Evolutionary conservation across 92 coral and sea anemone species (phyloP), one percentile per base, ranked within the genome.

Genomic region (Zoanthus sansibaricus): DNA sequence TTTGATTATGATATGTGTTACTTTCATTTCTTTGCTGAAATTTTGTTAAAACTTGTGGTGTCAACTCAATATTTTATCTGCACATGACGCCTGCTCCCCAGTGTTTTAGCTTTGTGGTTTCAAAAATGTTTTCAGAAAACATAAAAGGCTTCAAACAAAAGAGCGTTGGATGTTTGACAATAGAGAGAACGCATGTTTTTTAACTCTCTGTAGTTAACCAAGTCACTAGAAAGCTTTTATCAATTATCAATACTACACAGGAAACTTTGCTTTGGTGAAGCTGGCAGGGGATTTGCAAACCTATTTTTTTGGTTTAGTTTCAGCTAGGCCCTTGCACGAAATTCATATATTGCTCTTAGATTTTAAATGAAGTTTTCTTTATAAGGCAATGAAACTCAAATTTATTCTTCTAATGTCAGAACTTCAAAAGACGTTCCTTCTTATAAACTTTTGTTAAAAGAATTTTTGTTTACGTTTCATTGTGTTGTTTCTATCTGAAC

Each of bases 241-340:
- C 58, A 45, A 49, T 62, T 66, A 46, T 80, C 49, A 20, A 47
- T 6, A 37, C 31, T 80, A 80, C 42, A 80, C 85, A 80, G 85
- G 85, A 80, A 80, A 80, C 85, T 80, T 80, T 80, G 85, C 85
- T 80, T 64, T 80, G 85, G 85, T 49, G 49, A 45, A 80, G 42
- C 74, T 80, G 44, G 85, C 85, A 66, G 75, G 85, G 66, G 58
- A 47, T 68, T 66, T 47, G 30, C n/a, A 67, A 67, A 37, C 14
- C 18, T 9, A 45, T 68, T 42, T 59, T 21, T 64, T 30, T 64
- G 12, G 15, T 47, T 37, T n/a, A 18, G 14, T 3, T 52, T 76
- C 25, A 30, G 64, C 64, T 37, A 76, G 45, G 5, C 11, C 67
- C 14, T 44, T 47, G 42, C 82, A 76, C 82, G 67, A 76, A 76